These are phyloP conservation scores for Stegana nigrithorax DNA, from an alignment of 2,888 invertebrate species.

Conservation along the genomic window DNA sequence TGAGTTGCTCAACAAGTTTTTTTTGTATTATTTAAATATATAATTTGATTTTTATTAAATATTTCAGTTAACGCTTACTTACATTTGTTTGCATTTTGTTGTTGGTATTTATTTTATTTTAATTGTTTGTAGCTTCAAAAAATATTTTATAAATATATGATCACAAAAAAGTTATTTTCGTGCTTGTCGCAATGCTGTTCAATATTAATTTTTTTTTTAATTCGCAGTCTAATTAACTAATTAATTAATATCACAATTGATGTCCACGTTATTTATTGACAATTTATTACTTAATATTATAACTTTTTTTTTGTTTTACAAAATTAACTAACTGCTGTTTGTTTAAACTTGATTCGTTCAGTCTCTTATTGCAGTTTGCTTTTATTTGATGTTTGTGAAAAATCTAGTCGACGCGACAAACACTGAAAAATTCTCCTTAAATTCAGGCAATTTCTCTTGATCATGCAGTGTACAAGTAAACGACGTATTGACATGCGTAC, in stretches of 20 bases:
- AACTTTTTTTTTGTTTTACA: constrained; percentile 5
- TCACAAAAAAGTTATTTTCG: constrained; percentile 27
- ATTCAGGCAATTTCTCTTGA: constrained; percentile 5
- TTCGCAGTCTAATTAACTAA: constrained; percentile 25
- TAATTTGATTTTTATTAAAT: no score
- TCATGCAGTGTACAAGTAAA: no score
- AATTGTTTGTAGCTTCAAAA: constrained; percentile 10
- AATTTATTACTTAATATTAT: constrained; percentile 23
- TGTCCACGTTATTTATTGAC: constrained; percentile 28
- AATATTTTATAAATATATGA: constrained; percentile 28
- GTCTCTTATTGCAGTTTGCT: constrained; percentile 18
- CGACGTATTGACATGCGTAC: no score
- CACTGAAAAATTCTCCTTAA: constrained; percentile 1
- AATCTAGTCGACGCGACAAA: constrained; percentile 15
- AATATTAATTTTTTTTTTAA: constrained; percentile 26
- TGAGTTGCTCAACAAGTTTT: no score
- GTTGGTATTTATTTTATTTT: constrained; percentile 23
- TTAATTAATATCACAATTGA: constrained; percentile 50
- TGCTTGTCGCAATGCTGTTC: no score
- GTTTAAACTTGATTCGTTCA: constrained; percentile 11
- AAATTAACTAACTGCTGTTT: neutral
- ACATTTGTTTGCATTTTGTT: constrained; percentile 25
- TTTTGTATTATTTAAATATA: no score
- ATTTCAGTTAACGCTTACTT: no score
- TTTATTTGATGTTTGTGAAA: constrained; percentile 29